phyloP scores from a whole-genome alignment of 1,140 invertebrate genomes.

The Orchestia grillus region DNA sequence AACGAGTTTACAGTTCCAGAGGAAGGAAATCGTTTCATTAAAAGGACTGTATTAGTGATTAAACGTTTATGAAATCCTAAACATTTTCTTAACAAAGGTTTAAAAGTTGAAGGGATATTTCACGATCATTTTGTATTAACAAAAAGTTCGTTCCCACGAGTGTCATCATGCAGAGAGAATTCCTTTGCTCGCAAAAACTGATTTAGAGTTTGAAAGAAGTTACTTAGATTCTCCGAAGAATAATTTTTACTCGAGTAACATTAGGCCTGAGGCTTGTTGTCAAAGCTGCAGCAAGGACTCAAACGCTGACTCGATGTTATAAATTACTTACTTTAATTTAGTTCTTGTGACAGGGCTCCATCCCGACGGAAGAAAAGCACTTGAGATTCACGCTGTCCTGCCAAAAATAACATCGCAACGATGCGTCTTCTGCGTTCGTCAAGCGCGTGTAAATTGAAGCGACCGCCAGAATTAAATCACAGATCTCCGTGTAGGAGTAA shows the following conservation, averaged over 20 bases:
- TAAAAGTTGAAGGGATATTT: too few species aligned
- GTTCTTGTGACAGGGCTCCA: neutral
- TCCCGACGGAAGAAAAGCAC: neutral
- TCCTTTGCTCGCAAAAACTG: neutral
- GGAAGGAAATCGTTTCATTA: neutral
- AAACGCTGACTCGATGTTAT: neutral
- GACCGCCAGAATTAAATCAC: neutral
- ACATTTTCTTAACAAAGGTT: too few species aligned
- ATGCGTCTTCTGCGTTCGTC: neutral
- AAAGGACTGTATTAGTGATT: neutral
- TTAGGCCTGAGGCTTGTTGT: too few species aligned
- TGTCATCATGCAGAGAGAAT: too few species aligned
- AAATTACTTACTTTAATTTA: neutral
- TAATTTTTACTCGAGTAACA: neutral
- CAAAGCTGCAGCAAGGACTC: too few species aligned
- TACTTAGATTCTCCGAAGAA: neutral
- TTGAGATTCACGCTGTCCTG: neutral
- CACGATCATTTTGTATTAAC: too few species aligned
- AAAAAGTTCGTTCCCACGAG: neutral
- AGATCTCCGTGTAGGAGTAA: neutral
- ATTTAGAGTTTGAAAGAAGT: neutral
- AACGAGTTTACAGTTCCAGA: neutral
- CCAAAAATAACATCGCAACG: neutral
- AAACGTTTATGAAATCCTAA: neutral
- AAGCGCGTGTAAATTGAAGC: neutral